Evolutionary conservation across 2,888 invertebrate genomes (phyloP), one percentile per base, ranked within the genome.

Genomic region (Drosophila paramelanica): DNA sequence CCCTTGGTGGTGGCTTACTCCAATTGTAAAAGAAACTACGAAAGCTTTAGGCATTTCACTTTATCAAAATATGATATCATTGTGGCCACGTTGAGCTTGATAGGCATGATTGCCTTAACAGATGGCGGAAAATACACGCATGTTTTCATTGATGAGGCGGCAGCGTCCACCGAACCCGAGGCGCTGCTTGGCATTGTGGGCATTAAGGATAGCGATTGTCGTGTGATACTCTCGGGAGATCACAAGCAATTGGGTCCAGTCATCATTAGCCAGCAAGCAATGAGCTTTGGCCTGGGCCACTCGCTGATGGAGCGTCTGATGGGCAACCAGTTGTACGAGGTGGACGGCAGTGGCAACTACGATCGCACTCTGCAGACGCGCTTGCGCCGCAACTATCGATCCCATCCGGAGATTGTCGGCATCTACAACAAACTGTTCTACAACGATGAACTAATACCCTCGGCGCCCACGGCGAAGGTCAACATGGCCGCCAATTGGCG

Each of bases 391-490:
- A 97, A 97, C 92, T 97, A 95, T 91, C 93, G 97, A 31, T 96
- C 95, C 7, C 95, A 96, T 92, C 91, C 93, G n/a, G 94, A 91
- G 73, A 95, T 95, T 84, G 92, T 97, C 4, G 76, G 90, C 1
- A 90, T 97, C 3, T 95, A 96, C 0, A 97, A 97, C 81, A 77
- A 93, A 56, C 89, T 96, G 43, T 97, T 96, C 92, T 98, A 98
- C 82, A 93, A 95, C 1, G 92, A 93, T 55, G 94, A 95, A 85
- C 91, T 97, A 1, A 81, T 92, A 77, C 93, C 94, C 64, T 87
- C 89, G 49, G 92, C 81, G 23, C 83, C 73, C 0, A 17, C 25
- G 43, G 77, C 58, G 65, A 67, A 78, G 14, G 77, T 81, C 1
- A 72, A 74, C 42, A 43, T 77, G 49, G 83, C 85, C 4, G 62